Conservation (phyloP, 2,113 vertebrate genomes). For the Saimiri boliviensis region DNA sequence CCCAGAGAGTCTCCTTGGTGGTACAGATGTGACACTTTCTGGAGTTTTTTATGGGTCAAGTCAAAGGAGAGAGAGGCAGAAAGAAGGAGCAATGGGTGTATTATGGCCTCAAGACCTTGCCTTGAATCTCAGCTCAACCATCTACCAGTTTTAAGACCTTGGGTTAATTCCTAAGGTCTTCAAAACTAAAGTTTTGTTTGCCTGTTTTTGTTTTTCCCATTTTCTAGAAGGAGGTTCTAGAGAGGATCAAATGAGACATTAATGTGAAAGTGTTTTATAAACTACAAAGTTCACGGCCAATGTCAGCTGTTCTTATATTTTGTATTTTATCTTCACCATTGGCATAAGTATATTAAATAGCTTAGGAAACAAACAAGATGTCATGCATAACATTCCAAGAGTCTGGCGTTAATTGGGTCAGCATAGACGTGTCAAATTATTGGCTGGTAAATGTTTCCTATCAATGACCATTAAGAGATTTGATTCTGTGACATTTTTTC, state of each 20-base stretch:
- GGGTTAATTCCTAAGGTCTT: neutral
- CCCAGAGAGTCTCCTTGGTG: accelerated
- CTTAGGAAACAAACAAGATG: neutral
- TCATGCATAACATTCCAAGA: neutral
- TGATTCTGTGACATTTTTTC: neutral
- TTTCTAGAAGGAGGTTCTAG: neutral
- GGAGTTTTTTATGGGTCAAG: neutral
- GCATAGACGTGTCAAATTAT: accelerated
- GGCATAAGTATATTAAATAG: neutral
- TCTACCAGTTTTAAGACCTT: neutral
- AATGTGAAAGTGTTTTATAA: neutral
- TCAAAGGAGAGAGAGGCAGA: neutral
- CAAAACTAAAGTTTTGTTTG: neutral
- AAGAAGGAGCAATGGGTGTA: neutral
- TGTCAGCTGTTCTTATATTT: neutral
- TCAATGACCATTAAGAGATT: neutral
- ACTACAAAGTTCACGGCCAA: neutral
- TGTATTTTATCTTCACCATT: neutral
- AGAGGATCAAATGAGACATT: too few species aligned
- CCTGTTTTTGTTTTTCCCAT: neutral
- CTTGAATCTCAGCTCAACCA: neutral
- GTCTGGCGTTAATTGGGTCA: neutral
- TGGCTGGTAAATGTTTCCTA: neutral
- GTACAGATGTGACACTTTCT: neutral
- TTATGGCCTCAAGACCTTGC: neutral